A percentile compares a stretch with the other conserved stretches of the same genome.
phyloP scores from a whole-genome alignment of 2,797 vertebrate species.

The Remorina albescens region DNA sequence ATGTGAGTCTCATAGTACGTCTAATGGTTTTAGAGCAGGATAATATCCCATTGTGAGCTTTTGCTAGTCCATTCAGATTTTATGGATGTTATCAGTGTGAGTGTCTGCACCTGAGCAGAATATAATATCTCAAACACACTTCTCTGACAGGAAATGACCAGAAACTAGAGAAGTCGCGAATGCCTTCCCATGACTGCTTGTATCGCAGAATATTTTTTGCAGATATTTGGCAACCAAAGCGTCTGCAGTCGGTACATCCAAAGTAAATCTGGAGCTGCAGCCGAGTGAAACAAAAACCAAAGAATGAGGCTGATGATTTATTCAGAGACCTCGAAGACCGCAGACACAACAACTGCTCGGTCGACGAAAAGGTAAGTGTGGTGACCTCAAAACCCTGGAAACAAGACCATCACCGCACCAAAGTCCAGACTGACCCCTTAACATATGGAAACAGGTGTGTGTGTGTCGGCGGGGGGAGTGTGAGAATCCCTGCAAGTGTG shows the following conservation, averaged over 20 bases:
- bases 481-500: constrained; percentile 66
- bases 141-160: constrained; percentile 65
- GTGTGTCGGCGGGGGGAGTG: constrained; percentile 38
- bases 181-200: constrained; percentile 61
- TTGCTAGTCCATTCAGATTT: constrained; percentile 17
- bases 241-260: constrained; percentile 54
- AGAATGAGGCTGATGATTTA: constrained; percentile 50
- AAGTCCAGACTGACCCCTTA: constrained; percentile 52
- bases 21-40: constrained; percentile 25
- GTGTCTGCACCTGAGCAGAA: constrained; percentile 43
- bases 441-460: constrained; percentile 75
- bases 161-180: constrained; percentile 53
- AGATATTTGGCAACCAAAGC: constrained; percentile 67
- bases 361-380: constrained; percentile 35
- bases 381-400: constrained; percentile 44
- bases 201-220: constrained; percentile 63
- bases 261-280: constrained; percentile 66
- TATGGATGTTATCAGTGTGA: constrained; percentile 27
- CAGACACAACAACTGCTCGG: constrained; percentile 73
- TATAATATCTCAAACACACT: constrained; percentile 48
- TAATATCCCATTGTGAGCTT: constrained; percentile 43
- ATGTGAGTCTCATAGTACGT: constrained; percentile 17
- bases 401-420: constrained; percentile 20
- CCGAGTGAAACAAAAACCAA: constrained; percentile 52
- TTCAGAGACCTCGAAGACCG: constrained; percentile 47